Evolutionary conservation across 1,140 invertebrate genomes (phyloP).

Genomic region (Vanessa tameamea): DNA sequence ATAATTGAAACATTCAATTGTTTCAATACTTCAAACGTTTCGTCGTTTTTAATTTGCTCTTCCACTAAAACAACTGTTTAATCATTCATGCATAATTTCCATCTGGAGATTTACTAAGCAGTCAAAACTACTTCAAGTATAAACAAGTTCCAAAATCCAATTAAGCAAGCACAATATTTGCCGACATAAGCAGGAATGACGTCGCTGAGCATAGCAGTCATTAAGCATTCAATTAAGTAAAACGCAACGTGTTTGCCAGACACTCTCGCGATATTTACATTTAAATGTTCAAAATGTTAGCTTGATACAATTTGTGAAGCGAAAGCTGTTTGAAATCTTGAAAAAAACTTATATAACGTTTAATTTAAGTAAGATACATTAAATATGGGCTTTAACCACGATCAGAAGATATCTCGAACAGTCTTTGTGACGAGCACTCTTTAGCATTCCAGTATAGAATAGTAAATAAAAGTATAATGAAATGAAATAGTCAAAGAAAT

Average conservation of each 20-base stretch:
- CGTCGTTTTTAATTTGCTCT: neutral
- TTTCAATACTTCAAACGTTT: no score
- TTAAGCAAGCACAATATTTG: constrained; percentile 61
- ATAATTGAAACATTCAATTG: no score
- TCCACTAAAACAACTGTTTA: neutral
- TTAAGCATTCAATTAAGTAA: constrained; percentile 77
- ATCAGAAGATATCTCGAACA: no score
- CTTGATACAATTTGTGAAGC: neutral
- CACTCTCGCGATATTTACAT: constrained; percentile 63
- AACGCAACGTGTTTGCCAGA: constrained; percentile 67
- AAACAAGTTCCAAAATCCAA: constrained; percentile 49
- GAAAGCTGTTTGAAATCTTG: neutral
- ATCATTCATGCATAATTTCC: constrained; percentile 6
- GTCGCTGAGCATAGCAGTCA: constrained; percentile 48
- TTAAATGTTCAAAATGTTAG: neutral
- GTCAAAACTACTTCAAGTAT: constrained; percentile 14
- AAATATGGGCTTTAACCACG: no score
- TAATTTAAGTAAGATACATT: no score
- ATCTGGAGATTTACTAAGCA: neutral
- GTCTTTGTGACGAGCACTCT: no score
- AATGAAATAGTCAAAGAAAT: no score
- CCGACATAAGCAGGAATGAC: constrained; percentile 45
- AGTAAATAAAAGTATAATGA: no score
- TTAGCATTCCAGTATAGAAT: no score
- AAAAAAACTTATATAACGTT: no score